These are phyloP conservation scores for Drosophila neonasuta DNA, from an alignment of 2,888 invertebrate species.

Conservation along the genomic window DNA sequence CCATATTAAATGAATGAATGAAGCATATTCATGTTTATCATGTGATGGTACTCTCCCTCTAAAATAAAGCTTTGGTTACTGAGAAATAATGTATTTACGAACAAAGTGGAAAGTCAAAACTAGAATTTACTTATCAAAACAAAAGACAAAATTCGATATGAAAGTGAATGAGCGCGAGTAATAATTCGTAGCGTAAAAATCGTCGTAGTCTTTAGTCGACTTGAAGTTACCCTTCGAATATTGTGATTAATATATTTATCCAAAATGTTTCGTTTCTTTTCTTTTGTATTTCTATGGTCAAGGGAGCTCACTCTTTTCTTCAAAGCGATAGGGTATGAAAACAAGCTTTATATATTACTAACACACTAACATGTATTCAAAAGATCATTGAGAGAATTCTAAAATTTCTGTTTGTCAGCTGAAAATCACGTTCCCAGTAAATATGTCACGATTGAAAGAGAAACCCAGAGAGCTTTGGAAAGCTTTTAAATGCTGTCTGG, in stretches of 20 bases:
- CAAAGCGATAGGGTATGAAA: no score
- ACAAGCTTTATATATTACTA: not conserved
- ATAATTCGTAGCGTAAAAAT: not conserved
- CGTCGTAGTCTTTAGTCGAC: not conserved
- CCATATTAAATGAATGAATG: not conserved
- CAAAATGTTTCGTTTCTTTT: no score
- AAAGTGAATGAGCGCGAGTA: not conserved
- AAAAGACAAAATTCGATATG: not conserved
- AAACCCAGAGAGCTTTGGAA: not conserved
- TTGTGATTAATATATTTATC: no score
- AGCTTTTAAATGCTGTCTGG: not conserved
- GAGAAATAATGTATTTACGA: not conserved
- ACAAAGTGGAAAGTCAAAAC: not conserved
- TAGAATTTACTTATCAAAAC: not conserved
- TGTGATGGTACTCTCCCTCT: not conserved
- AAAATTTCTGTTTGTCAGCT: not conserved
- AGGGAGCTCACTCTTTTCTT: no score
- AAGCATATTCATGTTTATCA: not conserved
- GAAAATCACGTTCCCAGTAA: not conserved
- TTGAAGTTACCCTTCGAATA: not conserved
- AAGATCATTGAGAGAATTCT: slow-evolving; percentile 1
- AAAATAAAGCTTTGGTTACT: not conserved
- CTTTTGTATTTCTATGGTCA: no score
- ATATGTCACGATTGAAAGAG: not conserved
- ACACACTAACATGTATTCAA: not conserved